Evolutionary conservation across 2,113 vertebrate genomes (phyloP).

Genomic region (Nyctereutes procyonoides): DNA sequence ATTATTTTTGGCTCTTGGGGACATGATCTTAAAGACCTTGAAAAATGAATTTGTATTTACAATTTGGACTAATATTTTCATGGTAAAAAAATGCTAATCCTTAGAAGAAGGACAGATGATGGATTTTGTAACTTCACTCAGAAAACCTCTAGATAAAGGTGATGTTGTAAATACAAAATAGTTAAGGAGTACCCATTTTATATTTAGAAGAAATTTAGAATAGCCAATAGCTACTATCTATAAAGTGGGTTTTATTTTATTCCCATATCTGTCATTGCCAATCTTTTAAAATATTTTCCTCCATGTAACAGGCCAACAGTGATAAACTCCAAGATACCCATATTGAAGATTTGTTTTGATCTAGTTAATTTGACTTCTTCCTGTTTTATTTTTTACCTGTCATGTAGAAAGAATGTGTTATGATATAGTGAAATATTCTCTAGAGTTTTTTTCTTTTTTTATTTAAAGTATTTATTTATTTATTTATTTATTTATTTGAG

Average conservation of each 20-base stretch:
- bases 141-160: not conserved
- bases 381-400: conserved; percentile 53
- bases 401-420: not conserved
- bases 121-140: not conserved
- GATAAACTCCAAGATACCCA: not conserved
- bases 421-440: conserved; percentile 31
- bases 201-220: not conserved
- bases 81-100: conserved; percentile 21
- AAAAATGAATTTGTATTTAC: conserved; percentile 26
- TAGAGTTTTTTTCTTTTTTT: not conserved
- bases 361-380: conserved; percentile 27
- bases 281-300: conserved; percentile 2
- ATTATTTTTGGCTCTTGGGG: not conserved
- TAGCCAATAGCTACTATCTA: not conserved
- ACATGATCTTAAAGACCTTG: not conserved
- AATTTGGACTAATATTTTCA: conserved; percentile 11
- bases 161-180: not conserved
- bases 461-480: too few relatives aligned
- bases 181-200: not conserved
- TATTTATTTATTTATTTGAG: too few relatives aligned
- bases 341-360: conserved; percentile 9
- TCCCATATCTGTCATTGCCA: not conserved
- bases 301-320: conserved; percentile 4
- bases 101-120: conserved; percentile 4
- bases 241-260: conserved; percentile 11